Conservation (phyloP, 2,113 vertebrate species). For the Gavia stellata region DNA sequence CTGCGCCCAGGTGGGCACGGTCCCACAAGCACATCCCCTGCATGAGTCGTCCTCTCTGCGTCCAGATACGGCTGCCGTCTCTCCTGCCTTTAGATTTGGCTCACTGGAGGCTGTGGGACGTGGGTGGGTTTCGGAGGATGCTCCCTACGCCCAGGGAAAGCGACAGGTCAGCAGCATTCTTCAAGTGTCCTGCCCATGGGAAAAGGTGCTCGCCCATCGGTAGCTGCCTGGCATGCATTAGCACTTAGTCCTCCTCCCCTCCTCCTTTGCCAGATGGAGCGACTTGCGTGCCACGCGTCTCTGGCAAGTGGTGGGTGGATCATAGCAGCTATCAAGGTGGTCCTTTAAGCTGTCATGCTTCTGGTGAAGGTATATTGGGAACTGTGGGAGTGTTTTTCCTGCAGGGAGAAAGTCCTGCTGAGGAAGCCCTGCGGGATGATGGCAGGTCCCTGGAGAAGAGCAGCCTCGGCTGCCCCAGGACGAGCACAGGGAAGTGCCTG, state of each 20-base stretch:
- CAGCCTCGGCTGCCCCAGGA: neutral
- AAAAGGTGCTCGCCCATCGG: neutral
- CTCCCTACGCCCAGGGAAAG: neutral
- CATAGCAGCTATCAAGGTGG: slow-evolving; percentile 36
- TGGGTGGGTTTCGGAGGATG: neutral
- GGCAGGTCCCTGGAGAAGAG: neutral
- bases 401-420: neutral
- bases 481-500: neutral
- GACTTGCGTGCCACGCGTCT: neutral
- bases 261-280: slow-evolving; percentile 30
- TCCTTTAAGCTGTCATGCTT: neutral
- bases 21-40: neutral
- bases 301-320: slow-evolving; percentile 32
- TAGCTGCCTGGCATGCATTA: neutral
- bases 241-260: neutral
- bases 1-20: neutral
- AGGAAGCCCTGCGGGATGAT: neutral
- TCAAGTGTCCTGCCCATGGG: neutral
- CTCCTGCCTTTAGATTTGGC: neutral
- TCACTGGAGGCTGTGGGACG: neutral
- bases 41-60: rapidly evolving
- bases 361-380: slow-evolving; percentile 15
- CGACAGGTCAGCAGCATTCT: neutral
- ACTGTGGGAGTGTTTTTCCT: slow-evolving; percentile 12
- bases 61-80: rapidly evolving